A percentile compares a stretch with the other conserved stretches of the same genome.
Evolutionary conservation across 2,888 invertebrate species (phyloP).

Genomic region (Drosophila nr. medialis): DNA sequence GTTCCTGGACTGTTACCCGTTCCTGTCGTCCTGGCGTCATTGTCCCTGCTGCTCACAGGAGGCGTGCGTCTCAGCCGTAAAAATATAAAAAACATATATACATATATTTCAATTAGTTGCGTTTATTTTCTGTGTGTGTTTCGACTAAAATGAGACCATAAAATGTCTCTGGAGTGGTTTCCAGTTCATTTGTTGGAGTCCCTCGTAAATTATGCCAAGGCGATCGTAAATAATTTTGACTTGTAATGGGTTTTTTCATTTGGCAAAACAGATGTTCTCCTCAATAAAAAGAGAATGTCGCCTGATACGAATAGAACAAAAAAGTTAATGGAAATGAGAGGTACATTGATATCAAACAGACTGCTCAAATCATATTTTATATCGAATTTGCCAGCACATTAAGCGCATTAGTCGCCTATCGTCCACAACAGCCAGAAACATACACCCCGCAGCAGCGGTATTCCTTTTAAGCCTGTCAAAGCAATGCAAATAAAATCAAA

Average conservation of each 20-base stretch:
- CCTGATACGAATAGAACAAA: background rate
- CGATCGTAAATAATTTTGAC: slow-evolving; percentile 77
- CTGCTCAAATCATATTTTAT: slow-evolving; percentile 54
- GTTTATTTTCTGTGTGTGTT: slow-evolving; percentile 40
- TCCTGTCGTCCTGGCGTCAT: slow-evolving; percentile 4
- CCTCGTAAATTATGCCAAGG: slow-evolving; percentile 70
- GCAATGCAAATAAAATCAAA: slow-evolving; percentile 80
- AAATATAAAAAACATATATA: slow-evolving; percentile 37
- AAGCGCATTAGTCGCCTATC: slow-evolving; percentile 47
- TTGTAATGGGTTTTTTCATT: slow-evolving; percentile 56
- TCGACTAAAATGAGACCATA: slow-evolving; percentile 55
- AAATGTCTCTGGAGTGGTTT: slow-evolving; percentile 60
- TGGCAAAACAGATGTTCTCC: slow-evolving; percentile 58
- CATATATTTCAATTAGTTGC: slow-evolving; percentile 74
- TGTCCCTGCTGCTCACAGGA: slow-evolving; percentile 8
- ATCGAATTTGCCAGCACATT: slow-evolving; percentile 66
- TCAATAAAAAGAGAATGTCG: slow-evolving; percentile 36
- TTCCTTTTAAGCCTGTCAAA: slow-evolving; percentile 68
- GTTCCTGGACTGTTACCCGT: slow-evolving; percentile 26
- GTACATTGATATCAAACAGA: slow-evolving; percentile 8
- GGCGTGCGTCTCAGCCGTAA: slow-evolving; percentile 62
- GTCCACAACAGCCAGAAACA: background rate
- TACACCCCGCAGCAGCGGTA: slow-evolving; percentile 1
- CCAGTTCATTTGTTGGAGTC: slow-evolving; percentile 65
- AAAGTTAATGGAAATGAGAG: background rate